A percentile compares a stretch with the other conserved stretches of the same genome.
Conservation (phyloP, 2,113 vertebrate species). For the Lethenteron camtschaticum region DNA sequence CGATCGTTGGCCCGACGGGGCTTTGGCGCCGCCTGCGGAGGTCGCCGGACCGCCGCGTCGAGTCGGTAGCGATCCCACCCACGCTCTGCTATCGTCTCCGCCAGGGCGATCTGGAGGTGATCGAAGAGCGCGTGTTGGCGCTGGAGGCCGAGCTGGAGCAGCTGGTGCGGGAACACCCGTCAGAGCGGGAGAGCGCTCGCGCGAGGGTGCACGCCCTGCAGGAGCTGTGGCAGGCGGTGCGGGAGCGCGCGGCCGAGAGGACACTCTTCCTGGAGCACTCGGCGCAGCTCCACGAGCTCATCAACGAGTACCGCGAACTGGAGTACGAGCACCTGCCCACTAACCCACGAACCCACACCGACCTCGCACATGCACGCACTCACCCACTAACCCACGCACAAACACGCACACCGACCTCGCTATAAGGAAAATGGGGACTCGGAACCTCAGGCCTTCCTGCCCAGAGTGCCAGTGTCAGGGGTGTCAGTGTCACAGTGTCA, state of each 20-base stretch:
- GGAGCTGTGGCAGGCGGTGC: constrained; percentile 23
- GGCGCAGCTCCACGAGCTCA: not conserved
- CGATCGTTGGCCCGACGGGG: not conserved
- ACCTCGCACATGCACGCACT: not conserved
- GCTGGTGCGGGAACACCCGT: constrained; percentile 26
- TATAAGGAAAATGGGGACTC: too few relatives aligned
- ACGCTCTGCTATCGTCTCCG: constrained; percentile 5
- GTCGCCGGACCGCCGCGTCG: not conserved
- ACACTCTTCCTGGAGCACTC: not conserved
- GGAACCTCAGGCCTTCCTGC: too few relatives aligned
- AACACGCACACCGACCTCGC: not conserved
- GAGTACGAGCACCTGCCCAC: not conserved
- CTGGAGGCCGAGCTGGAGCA: constrained; percentile 22
- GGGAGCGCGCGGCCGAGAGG: not conserved
- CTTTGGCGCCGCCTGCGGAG: not conserved
- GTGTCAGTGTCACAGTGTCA: too few relatives aligned
- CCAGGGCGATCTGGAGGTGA: constrained; percentile 40
- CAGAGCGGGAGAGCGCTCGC: constrained; percentile 21
- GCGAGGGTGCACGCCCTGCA: constrained; percentile 30
- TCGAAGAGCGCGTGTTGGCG: constrained; percentile 30
- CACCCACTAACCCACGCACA: not conserved
- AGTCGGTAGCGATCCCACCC: not conserved
- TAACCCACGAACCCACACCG: not conserved
- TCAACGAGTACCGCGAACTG: constrained; percentile 1
- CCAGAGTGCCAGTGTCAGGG: too few relatives aligned